phyloP scores from a whole-genome alignment of 2,888 invertebrate species.

The Thumatha senex region DNA sequence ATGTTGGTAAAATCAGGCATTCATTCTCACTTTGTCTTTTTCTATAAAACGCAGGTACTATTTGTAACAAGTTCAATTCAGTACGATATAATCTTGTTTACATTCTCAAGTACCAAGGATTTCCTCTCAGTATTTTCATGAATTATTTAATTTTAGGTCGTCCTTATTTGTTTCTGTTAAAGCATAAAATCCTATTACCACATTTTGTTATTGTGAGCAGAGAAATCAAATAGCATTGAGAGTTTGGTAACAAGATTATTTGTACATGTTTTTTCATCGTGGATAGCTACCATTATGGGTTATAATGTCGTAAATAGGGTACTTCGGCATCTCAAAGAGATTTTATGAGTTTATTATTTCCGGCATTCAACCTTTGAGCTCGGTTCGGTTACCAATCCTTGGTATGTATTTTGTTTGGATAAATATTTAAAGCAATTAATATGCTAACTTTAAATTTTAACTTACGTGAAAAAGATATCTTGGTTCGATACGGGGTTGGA shows the following conservation, averaged over 20 bases:
- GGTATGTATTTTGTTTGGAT: conserved; percentile 26
- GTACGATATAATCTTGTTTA: conserved; percentile 12
- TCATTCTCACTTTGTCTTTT: no score
- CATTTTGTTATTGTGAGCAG: conserved; percentile 10
- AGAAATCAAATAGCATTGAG: conserved; percentile 35
- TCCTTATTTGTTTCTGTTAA: conserved; percentile 6
- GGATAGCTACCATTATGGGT: conserved; percentile 31
- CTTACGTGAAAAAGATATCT: no score
- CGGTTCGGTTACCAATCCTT: conserved; percentile 24
- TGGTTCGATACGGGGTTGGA: no score
- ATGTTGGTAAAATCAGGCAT: no score
- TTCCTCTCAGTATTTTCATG: conserved; percentile 7
- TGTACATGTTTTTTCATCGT: conserved; percentile 30
- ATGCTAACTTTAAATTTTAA: no score
- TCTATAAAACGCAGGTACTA: no score
- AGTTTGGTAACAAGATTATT: conserved; percentile 32
- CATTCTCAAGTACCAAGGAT: conserved; percentile 6
- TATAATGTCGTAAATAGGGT: conserved; percentile 36
- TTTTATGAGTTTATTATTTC: conserved; percentile 40
- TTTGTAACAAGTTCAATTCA: conserved; percentile 7
- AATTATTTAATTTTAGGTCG: not conserved
- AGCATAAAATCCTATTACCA: conserved; percentile 13
- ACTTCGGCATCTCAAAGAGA: conserved; percentile 35
- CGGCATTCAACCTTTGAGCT: conserved; percentile 35
- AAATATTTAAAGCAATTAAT: no score